Evolutionary conservation across 2,888 invertebrate genomes (phyloP).

Genomic region (Ptilodon capucinus): DNA sequence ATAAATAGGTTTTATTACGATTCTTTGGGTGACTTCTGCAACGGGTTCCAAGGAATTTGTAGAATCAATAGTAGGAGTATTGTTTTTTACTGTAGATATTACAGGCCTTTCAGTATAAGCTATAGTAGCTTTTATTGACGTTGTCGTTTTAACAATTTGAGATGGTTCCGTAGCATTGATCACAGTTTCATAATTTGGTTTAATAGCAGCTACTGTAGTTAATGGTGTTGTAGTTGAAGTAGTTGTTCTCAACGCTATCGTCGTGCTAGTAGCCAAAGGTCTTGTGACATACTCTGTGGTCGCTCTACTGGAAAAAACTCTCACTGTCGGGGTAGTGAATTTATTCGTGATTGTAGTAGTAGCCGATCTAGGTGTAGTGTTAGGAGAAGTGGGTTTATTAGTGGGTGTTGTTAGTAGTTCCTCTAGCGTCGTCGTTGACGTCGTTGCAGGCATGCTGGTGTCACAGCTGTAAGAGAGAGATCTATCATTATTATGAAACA

Average conservation of each 20-base stretch:
- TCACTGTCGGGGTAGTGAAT: background rate
- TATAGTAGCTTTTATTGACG: background rate
- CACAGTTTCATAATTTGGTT: constrained; percentile 4
- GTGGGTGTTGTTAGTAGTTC: constrained; percentile 67
- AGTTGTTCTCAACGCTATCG: background rate
- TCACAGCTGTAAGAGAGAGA: constrained; percentile 68
- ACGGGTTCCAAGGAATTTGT: constrained; percentile 8
- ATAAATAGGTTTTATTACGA: constrained; percentile 28
- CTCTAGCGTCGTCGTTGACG: constrained; percentile 53
- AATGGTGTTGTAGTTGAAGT: constrained; percentile 3
- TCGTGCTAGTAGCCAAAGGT: constrained; percentile 1
- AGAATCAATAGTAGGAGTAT: constrained; percentile 22
- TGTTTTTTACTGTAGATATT: background rate
- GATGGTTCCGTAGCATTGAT: background rate
- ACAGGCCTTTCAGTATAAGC: constrained; percentile 6
- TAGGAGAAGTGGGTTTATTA: constrained; percentile 37
- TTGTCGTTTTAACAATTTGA: background rate
- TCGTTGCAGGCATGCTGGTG: constrained; percentile 57
- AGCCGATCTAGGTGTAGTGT: constrained; percentile 9
- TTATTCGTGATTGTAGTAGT: constrained; percentile 6
- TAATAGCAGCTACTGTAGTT: constrained; percentile 3
- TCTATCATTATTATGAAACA: background rate
- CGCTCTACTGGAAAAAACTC: background rate
- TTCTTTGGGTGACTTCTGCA: constrained; percentile 21
- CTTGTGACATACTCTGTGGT: constrained; percentile 2